Base-by-base conservation (phyloP, 2,797 vertebrate species). In the Sylvilagus floridanus region DNA sequence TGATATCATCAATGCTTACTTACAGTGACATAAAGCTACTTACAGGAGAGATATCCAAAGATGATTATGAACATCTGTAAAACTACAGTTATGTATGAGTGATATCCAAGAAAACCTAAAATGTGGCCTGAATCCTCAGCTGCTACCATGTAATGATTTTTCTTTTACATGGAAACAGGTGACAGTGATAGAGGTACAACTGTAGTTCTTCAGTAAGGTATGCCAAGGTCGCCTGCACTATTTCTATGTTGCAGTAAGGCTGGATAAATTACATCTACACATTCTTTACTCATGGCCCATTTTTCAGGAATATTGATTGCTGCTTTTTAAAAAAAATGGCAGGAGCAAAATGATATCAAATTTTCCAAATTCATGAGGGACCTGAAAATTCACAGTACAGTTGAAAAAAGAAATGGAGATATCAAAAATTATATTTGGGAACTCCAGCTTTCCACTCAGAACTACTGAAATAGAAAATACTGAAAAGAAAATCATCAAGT, bases 271-370 rank as follows among this genome's bases (percentile, higher is more conserved):
- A 72, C 11, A 62, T 8, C 35, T 88, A 93, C 5, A 65, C n/a
- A 87, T 84, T 90, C 26, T 63, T 92, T 73, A 75, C 66, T 87
- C 60, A 37, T 22, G 21, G 8, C 2, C 28, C n/a, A 6, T 65
- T 65, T 42, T 71, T 93, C 35, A 90, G n/a, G n/a, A 92, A 84
- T 82, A 94, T 52, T 85, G 47, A 26, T 85, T 72, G 35, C 13
- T 73, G 5, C 9, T 26, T 84, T 42, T 35, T 73, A 35, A 21
- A 47, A 47, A 47, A 47, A 47, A 47, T 47, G 42, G 42, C 84
- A 83, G 13, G 47, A 24, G 16, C 78, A 81, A 78, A 69, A 71
- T 86, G 75, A 7, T 4, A 54, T 19, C 28, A 47, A 28, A 17
- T 24, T 79, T 42, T 85, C 11, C 5, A 66, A 83, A 83, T 28